Evolutionary conservation across 2,113 vertebrate genomes (phyloP).

Genomic region (Cebus imitator): DNA sequence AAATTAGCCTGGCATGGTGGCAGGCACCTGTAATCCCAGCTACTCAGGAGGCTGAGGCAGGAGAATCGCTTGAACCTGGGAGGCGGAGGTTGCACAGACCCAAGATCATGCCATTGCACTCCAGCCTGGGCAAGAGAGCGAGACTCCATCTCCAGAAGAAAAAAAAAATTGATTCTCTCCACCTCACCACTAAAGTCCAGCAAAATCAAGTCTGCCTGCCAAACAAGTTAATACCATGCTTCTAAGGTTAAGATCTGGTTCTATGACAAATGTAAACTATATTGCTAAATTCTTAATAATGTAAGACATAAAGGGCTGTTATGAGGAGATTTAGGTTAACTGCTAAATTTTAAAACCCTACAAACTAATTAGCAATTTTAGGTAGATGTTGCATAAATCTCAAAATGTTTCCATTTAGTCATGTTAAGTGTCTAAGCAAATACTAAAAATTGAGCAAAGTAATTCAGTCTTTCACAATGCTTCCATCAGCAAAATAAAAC

Average conservation of each 20-base stretch:
- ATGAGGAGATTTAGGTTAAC: background rate
- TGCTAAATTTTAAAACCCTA: background rate
- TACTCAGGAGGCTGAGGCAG: too few relatives aligned
- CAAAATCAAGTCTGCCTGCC: slow-evolving; percentile 9
- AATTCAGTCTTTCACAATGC: slow-evolving; percentile 28
- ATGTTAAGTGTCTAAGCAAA: slow-evolving; percentile 45
- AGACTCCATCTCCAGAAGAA: too few relatives aligned
- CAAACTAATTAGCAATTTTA: background rate
- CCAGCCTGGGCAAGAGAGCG: too few relatives aligned
- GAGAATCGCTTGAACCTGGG: too few relatives aligned
- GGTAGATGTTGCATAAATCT: background rate
- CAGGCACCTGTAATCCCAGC: too few relatives aligned
- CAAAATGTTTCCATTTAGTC: slow-evolving; percentile 23
- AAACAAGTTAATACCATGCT: background rate
- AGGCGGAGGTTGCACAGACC: too few relatives aligned
- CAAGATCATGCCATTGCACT: too few relatives aligned
- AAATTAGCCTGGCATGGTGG: too few relatives aligned
- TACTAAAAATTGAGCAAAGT: slow-evolving; percentile 37
- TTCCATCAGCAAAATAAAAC: slow-evolving; percentile 47
- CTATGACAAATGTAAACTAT: background rate
- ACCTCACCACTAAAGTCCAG: background rate
- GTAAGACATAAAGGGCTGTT: background rate
- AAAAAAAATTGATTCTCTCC: background rate
- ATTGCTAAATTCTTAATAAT: background rate
- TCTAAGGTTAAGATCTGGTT: background rate